Percentiles rank a stretch among this genome's conserved stretches.
Evolutionary conservation across 2,113 vertebrate genomes (phyloP).

Genomic region (Oriolus oriolus): DNA sequence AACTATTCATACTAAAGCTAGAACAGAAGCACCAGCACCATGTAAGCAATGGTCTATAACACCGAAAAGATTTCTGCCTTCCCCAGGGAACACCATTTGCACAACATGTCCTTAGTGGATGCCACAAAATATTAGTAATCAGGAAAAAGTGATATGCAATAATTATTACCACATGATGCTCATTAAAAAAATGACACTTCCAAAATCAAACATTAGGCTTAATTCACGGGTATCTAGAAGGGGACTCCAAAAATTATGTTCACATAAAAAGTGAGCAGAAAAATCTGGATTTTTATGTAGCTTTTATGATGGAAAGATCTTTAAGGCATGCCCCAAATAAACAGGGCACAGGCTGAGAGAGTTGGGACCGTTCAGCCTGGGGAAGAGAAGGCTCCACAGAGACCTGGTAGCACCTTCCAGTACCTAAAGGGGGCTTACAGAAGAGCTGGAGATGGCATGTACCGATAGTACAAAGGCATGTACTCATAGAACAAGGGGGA

Average conservation of each 20-base stretch:
- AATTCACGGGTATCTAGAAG: background rate
- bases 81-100: background rate
- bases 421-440: background rate
- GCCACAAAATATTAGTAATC: background rate
- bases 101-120: background rate
- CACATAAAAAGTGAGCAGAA: background rate
- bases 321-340: background rate
- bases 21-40: background rate
- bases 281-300: background rate
- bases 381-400: background rate
- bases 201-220: background rate
- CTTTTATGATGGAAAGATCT: background rate
- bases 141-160: background rate
- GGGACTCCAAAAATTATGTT: background rate
- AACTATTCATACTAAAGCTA: background rate
- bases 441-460: background rate
- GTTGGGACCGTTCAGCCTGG: background rate
- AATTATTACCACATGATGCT: background rate
- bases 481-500: background rate
- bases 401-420: background rate
- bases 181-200: background rate
- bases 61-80: background rate
- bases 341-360: background rate
- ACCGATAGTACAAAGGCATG: background rate
- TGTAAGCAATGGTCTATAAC: background rate